phyloP scores from a whole-genome alignment of 1,140 invertebrate species.

The Pseudomyrmex dendroicus region DNA sequence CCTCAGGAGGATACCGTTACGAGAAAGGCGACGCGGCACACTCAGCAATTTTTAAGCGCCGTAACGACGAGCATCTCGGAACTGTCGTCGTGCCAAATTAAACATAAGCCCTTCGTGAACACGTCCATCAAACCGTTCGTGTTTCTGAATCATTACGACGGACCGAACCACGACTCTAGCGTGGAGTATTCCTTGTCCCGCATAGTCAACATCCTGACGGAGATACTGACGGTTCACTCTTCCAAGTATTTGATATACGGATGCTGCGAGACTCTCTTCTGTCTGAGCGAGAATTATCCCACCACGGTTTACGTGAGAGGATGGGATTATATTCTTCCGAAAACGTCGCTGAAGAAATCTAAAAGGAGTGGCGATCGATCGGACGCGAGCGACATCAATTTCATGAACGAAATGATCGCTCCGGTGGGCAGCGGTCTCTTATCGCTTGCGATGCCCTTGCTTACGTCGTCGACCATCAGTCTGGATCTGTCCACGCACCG shows the following conservation, averaged over 20 bases:
- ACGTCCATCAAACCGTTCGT: slow-evolving; percentile 76
- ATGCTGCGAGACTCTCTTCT: slow-evolving; percentile 85
- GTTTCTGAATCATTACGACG: slow-evolving; percentile 47
- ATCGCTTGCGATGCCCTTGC: slow-evolving; percentile 84
- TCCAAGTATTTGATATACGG: slow-evolving; percentile 84
- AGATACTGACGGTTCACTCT: slow-evolving; percentile 77
- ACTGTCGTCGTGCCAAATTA: slow-evolving; percentile 65
- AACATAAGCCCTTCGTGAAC: slow-evolving; percentile 76
- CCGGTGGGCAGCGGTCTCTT: slow-evolving; percentile 81
- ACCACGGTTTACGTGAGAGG: slow-evolving; percentile 85
- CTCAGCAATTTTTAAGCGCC: slow-evolving; percentile 78
- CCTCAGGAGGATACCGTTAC: slow-evolving; percentile 83
- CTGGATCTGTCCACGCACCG: slow-evolving; percentile 88
- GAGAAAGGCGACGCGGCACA: slow-evolving; percentile 80
- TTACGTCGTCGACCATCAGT: slow-evolving; percentile 87
- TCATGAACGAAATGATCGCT: slow-evolving; percentile 71
- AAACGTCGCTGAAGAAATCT: slow-evolving; percentile 66
- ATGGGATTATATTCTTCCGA: slow-evolving; percentile 84
- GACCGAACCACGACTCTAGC: slow-evolving; percentile 29
- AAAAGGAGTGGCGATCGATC: slow-evolving; percentile 68
- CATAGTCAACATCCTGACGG: slow-evolving; percentile 72
- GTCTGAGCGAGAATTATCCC: slow-evolving; percentile 83
- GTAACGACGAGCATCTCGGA: slow-evolving; percentile 68
- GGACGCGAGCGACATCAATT: slow-evolving; percentile 71
- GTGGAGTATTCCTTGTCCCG: slow-evolving; percentile 67